A percentile compares a stretch with the other conserved stretches of the same genome.
phyloP scores from a whole-genome alignment of 2,888 invertebrate genomes.

The Gastrophysa polygoni region DNA sequence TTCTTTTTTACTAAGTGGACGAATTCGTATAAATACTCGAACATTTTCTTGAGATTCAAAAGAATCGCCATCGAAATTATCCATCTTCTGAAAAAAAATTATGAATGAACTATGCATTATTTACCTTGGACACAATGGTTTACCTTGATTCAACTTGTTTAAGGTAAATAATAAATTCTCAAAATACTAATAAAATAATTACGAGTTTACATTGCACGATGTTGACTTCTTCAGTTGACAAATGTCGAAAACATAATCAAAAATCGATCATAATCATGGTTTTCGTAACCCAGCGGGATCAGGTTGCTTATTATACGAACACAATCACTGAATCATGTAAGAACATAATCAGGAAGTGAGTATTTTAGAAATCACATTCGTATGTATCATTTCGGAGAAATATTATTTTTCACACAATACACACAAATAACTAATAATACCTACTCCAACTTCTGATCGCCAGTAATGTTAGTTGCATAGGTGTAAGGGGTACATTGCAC shows the following conservation, averaged over 20 bases:
- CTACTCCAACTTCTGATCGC: no score
- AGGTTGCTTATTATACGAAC: no score
- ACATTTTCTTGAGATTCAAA: constrained; percentile 77
- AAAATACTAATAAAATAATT: background rate
- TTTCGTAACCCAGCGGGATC: no score
- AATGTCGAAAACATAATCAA: background rate
- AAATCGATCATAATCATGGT: background rate
- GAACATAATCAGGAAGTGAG: no score
- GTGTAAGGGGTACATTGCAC: background rate
- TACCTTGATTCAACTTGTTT: constrained; percentile 22
- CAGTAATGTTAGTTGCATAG: background rate
- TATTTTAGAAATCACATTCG: no score
- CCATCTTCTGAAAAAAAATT: constrained; percentile 33
- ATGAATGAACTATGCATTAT: background rate
- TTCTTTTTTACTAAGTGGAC: constrained; percentile 91
- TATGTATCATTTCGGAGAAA: no score
- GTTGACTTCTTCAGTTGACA: background rate
- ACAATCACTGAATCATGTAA: no score
- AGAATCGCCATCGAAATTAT: constrained; percentile 31
- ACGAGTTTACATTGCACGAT: no score
- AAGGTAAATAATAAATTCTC: constrained; percentile 8
- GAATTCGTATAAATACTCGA: constrained; percentile 91
- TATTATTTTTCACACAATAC: no score
- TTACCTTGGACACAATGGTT: constrained; percentile 9
- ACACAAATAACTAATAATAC: no score